Evolutionary conservation across 2,113 vertebrate genomes (phyloP).

Genomic region (Erpornis zantholeuca): DNA sequence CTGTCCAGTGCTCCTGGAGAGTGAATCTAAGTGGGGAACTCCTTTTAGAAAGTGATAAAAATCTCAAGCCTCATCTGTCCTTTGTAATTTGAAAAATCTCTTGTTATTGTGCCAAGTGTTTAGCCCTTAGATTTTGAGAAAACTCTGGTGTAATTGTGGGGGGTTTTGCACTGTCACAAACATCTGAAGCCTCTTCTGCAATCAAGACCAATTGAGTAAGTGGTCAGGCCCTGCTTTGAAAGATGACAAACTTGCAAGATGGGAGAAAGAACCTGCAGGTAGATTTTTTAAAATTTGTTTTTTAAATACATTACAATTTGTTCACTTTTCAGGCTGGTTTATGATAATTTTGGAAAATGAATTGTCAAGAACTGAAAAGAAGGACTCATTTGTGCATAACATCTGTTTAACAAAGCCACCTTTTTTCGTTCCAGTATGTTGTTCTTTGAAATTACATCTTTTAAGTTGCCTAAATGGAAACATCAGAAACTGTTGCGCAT

Average conservation of each 20-base stretch:
- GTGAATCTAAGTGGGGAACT: neutral
- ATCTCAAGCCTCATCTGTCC: rapidly evolving
- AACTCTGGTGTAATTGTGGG: neutral
- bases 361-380: neutral
- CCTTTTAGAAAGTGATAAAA: neutral
- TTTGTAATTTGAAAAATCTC: neutral
- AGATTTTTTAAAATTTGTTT: neutral
- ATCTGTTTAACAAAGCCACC: neutral
- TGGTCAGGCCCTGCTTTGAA: neutral
- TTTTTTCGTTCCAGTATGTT: neutral
- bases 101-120: neutral
- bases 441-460: neutral
- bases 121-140: neutral
- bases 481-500: neutral
- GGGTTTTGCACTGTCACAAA: neutral
- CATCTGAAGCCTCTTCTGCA: neutral
- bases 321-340: neutral
- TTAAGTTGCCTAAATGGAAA: neutral
- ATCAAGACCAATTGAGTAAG: neutral
- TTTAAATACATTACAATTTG: neutral
- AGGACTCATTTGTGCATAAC: neutral
- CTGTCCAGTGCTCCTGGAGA: neutral
- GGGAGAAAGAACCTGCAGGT: neutral
- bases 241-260: neutral
- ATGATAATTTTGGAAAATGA: neutral